A percentile compares a stretch with the other conserved stretches of the same genome.
Evolutionary conservation across 2,888 invertebrate species (phyloP).

Genomic region (Eurytoma adleriae): DNA sequence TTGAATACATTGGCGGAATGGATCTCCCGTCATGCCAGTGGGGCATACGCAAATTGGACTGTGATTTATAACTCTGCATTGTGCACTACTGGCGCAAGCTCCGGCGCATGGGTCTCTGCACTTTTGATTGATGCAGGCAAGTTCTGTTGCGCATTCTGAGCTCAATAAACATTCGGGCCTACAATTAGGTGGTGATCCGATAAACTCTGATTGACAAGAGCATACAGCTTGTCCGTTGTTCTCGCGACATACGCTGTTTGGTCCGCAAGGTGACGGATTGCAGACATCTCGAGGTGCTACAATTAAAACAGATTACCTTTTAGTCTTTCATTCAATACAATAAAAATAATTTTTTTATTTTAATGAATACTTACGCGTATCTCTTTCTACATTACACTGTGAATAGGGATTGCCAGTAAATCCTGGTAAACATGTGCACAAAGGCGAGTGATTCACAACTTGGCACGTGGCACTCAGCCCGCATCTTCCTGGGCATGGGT

Average conservation of each 20-base stretch:
- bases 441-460: conserved; percentile 87
- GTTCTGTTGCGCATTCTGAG: conserved; percentile 74
- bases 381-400: conserved; percentile 69
- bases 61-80: conserved; percentile 77
- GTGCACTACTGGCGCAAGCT: conserved; percentile 77
- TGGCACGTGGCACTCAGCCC: conserved; percentile 82
- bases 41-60: conserved; percentile 77
- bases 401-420: conserved; percentile 83
- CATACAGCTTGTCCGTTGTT: conserved; percentile 76
- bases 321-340: not conserved
- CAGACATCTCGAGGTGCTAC: conserved; percentile 73
- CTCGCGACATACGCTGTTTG: conserved; percentile 77
- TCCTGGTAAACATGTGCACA: conserved; percentile 83
- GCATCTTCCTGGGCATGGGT: conserved; percentile 77
- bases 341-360: conserved; percentile 83
- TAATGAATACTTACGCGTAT: conserved; percentile 59
- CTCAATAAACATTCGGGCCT: conserved; percentile 76
- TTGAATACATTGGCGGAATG: conserved; percentile 75
- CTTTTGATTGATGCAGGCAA: conserved; percentile 78
- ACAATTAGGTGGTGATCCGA: conserved; percentile 76
- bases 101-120: conserved; percentile 78
- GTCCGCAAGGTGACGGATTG: conserved; percentile 77
- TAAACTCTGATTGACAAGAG: conserved; percentile 74
- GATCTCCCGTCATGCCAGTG: conserved; percentile 73
- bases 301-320: conserved; percentile 66